Base-by-base conservation (phyloP, 2,113 vertebrate species). In the Dendrocopos noguchii region DNA sequence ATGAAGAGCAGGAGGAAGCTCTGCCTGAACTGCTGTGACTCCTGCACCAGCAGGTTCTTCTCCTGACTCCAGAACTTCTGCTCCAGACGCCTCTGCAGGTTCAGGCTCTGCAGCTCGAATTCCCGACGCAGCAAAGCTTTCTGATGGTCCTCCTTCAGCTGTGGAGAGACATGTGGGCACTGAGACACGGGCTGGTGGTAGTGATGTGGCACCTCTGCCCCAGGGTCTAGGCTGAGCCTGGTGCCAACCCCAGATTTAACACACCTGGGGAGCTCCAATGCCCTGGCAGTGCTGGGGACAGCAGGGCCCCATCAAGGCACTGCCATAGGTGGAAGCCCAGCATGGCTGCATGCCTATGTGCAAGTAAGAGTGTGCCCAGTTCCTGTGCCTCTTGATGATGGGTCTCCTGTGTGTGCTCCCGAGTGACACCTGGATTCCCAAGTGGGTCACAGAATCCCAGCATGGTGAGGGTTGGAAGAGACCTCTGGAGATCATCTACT, bases 11-110 rank as follows among this genome's bases (percentile, higher is more conserved):
- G 97, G 56, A 99, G 94, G 85, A 99, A 98, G 83, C 98, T 98
- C 95, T 99, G 99, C 95, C 99, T 99, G 93, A 99, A 99, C 95
- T 99, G 99, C 93, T 99, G 99, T 0, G 98, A 98, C 97, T 99
- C 99, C 93, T 99, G 99, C 42, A 99, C 98, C 96, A 99, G 96
- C 80, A 99, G 97, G 79, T 98, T 99, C 97, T 98, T 98, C 97
- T 99, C 99, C 96, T 99, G 99, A 95, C 98, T 98, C 99, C 99
- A 99, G 93, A 99, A 97, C 96, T 98, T 99, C 97, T 99, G 99
- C 97, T 99, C 99, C 84, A 99, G 98, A 18, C 99, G 97, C 17
- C 98, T 98, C 97, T 99, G 99, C 20, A 99, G 98, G 87, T 98
- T 98, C 91, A 99, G 95, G 94, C 99, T 99, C 98, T 99, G 99